phyloP scores from a whole-genome alignment of 2,888 invertebrate species.

The Galeruca laticollis region DNA sequence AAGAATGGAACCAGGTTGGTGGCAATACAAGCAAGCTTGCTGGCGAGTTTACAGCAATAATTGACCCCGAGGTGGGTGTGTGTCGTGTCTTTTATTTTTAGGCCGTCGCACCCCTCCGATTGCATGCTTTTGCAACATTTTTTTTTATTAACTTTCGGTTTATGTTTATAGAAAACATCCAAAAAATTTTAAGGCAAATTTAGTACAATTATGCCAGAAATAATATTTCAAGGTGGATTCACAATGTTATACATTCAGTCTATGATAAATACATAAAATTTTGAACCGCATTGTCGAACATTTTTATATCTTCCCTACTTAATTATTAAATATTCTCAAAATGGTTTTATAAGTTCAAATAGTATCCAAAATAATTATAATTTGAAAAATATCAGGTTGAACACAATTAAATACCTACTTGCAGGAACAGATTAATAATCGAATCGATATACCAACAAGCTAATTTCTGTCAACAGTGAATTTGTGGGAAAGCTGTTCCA shows the following conservation, averaged over 20 bases:
- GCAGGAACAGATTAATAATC: too few species aligned
- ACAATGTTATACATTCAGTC: neutral
- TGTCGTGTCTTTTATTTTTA: slow-evolving; percentile 45
- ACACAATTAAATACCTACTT: too few species aligned
- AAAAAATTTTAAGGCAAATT: neutral
- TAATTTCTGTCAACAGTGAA: too few species aligned
- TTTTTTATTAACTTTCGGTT: slow-evolving; percentile 12
- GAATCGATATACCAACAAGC: too few species aligned
- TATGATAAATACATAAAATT: too few species aligned
- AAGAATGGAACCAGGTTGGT: slow-evolving; percentile 61
- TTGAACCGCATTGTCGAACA: too few species aligned
- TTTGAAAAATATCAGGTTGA: too few species aligned
- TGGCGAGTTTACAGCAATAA: slow-evolving; percentile 50
- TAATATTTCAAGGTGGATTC: neutral
- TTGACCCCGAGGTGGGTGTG: slow-evolving; percentile 55
- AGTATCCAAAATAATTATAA: too few species aligned
- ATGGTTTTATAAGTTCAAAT: too few species aligned
- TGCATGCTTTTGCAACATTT: slow-evolving; percentile 38
- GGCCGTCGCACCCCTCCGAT: slow-evolving; percentile 48
- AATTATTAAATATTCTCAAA: too few species aligned
- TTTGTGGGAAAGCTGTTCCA: too few species aligned
- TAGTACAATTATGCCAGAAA: neutral
- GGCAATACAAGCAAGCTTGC: slow-evolving; percentile 51
- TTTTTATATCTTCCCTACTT: too few species aligned
- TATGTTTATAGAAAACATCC: neutral